These are phyloP conservation scores for Pachyseris speciosa DNA, from an alignment of 64 coral and sea anemone species.

Conservation along the genomic window DNA sequence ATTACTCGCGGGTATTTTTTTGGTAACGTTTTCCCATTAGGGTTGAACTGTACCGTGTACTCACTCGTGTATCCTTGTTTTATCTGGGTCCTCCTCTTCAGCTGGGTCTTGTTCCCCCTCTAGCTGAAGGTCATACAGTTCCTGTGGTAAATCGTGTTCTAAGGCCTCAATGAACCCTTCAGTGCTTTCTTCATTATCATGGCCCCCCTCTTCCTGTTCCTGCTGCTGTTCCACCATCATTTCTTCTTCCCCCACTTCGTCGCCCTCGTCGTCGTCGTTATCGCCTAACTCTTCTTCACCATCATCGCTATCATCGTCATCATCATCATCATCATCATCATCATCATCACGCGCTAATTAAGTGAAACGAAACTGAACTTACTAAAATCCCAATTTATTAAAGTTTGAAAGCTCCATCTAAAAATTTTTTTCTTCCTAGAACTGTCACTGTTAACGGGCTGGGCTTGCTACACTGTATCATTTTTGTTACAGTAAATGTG, in stretches of 20 bases:
- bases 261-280: not conserved
- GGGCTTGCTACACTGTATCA: too few relatives aligned
- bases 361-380: too few relatives aligned
- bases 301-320: not conserved
- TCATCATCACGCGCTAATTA: not conserved
- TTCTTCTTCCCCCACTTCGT: not conserved
- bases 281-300: not conserved
- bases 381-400: too few relatives aligned
- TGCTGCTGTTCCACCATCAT: not conserved
- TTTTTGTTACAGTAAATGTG: too few relatives aligned
- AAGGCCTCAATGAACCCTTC: not conserved
- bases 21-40: too few relatives aligned
- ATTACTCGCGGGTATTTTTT: too few relatives aligned
- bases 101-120: not conserved
- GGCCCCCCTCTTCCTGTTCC: not conserved
- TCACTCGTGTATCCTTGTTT: constrained; percentile 4
- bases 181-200: not conserved
- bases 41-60: not conserved
- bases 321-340: not conserved
- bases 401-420: too few relatives aligned
- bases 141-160: not conserved
- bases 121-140: not conserved
- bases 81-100: not conserved
- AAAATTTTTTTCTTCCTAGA: too few relatives aligned
- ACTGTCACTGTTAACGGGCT: too few relatives aligned